A percentile compares a stretch with the other conserved stretches of the same genome.
Conservation (phyloP, 2,797 vertebrate genomes). For the Sardinella longiceps region DNA sequence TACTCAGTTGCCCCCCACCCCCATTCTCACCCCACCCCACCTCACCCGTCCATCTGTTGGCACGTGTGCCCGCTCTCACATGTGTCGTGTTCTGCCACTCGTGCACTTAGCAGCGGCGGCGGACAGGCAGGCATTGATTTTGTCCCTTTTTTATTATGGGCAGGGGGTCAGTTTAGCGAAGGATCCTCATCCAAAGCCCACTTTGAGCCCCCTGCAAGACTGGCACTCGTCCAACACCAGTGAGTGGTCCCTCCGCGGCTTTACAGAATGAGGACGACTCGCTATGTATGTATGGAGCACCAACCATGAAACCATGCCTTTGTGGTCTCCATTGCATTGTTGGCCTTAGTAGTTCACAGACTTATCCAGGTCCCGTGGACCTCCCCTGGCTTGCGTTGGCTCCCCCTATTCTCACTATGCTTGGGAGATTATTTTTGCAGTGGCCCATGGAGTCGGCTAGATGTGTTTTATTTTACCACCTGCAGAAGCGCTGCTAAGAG, state of each 20-base stretch:
- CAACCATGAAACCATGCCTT: background rate
- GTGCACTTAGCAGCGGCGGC: background rate
- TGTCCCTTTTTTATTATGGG: background rate
- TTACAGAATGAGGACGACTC: background rate
- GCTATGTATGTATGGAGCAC: background rate
- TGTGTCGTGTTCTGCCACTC: background rate
- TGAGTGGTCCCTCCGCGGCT: background rate
- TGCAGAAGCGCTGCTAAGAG: background rate
- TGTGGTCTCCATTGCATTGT: background rate
- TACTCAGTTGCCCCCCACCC: background rate
- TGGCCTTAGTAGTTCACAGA: background rate
- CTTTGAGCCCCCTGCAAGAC: background rate
- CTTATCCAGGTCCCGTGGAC: background rate
- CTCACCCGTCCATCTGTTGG: background rate
- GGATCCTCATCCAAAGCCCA: background rate
- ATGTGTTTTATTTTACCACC: background rate
- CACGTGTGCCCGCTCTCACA: slow-evolving; percentile 13
- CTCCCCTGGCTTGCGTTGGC: background rate
- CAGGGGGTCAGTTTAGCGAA: background rate
- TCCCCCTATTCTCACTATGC: background rate
- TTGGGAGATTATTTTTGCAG: background rate
- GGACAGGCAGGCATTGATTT: background rate
- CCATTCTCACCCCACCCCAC: too few relatives aligned
- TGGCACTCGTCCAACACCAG: background rate
- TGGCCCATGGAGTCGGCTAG: background rate